Conservation (phyloP, 2,797 vertebrate genomes). For the Phrynocephalus vlangalii region DNA sequence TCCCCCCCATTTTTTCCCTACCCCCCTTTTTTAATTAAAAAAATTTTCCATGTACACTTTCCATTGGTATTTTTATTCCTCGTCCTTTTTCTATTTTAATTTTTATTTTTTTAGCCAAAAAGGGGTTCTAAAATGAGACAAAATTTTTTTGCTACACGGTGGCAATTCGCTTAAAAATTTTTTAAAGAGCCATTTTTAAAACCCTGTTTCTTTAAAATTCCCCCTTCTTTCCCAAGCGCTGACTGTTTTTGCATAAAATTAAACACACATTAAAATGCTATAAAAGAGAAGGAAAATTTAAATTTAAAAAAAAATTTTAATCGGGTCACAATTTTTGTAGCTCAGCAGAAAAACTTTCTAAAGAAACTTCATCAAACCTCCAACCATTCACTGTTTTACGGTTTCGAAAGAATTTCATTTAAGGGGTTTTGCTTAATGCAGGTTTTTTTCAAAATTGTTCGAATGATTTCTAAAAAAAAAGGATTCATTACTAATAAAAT, state of each 20-base stretch:
- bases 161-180: conserved; percentile 74
- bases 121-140: no score
- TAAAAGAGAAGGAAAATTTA: conserved; percentile 57
- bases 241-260: conserved; percentile 55
- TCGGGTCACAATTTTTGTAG: conserved; percentile 50
- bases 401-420: background rate
- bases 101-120: no score
- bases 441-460: background rate
- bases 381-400: background rate
- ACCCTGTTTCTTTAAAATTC: conserved; percentile 7
- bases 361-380: background rate
- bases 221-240: conserved; percentile 32
- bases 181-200: conserved; percentile 42
- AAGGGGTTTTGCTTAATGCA: conserved; percentile 7
- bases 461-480: background rate
- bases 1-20: no score
- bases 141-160: conserved; percentile 68
- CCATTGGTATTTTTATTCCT: no score
- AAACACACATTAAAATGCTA: conserved; percentile 50
- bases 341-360: conserved; percentile 28
- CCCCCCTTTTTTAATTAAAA: no score
- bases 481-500: rapidly evolving
- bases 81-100: no score
- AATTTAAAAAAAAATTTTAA: conserved; percentile 47
- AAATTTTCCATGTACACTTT: no score